Evolutionary conservation across 2,113 vertebrate species (phyloP).

Genomic region (Amia ocellicauda): DNA sequence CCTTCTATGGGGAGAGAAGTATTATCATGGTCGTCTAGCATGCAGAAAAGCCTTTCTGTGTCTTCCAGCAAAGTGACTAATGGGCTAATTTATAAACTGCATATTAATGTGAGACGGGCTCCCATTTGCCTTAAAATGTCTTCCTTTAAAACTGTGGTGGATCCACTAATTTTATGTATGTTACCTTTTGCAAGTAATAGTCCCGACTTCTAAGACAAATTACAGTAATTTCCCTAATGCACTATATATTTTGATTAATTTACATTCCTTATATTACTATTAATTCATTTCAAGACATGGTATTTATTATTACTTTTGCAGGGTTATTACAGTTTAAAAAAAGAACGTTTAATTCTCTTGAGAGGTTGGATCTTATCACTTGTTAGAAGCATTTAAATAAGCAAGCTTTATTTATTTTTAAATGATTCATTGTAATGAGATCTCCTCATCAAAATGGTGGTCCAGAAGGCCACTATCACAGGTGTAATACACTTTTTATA

Average conservation of each 20-base stretch:
- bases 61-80: conserved; percentile 9
- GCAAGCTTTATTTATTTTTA: too few species aligned
- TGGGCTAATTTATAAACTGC: conserved; percentile 13
- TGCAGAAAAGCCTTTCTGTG: not conserved
- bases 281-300: not conserved
- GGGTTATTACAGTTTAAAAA: too few species aligned
- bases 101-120: not conserved
- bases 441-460: too few species aligned
- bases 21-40: conserved; percentile 16
- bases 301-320: too few species aligned
- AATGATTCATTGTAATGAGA: too few species aligned
- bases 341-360: too few species aligned
- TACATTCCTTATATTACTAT: not conserved
- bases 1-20: conserved; percentile 1
- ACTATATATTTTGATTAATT: conserved; percentile 21
- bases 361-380: too few species aligned
- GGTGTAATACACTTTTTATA: too few species aligned
- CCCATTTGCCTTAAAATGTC: not conserved
- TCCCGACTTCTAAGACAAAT: not conserved
- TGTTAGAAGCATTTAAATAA: conserved; percentile 15
- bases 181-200: not conserved
- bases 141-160: conserved; percentile 6
- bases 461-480: too few species aligned
- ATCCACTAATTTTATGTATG: not conserved
- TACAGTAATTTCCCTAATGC: not conserved